Conservation (phyloP, 2,113 vertebrate genomes). For the Pangasianodon gigas region DNA sequence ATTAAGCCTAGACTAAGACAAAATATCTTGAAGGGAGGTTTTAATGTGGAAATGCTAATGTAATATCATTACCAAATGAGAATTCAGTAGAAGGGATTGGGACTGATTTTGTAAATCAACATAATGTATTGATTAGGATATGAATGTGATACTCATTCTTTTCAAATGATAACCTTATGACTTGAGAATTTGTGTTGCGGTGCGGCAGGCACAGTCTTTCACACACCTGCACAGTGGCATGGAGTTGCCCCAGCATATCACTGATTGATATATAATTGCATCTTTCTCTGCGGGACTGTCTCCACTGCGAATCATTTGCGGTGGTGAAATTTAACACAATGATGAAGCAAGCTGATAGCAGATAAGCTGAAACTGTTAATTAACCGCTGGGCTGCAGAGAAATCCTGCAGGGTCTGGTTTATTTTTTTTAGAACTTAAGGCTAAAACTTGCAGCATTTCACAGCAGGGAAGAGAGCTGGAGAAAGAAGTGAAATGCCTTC, state of each 20-base stretch:
- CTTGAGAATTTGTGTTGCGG: background rate
- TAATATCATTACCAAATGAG: background rate
- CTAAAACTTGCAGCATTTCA: background rate
- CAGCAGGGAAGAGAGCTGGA: background rate
- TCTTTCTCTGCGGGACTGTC: background rate
- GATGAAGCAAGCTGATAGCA: slow-evolving; percentile 17
- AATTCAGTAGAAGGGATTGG: background rate
- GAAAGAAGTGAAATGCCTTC: background rate
- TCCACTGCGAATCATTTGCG: background rate
- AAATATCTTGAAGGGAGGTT: background rate
- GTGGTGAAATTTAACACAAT: background rate
- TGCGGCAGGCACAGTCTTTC: background rate
- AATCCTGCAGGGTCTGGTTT: background rate
- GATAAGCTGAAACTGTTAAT: slow-evolving; percentile 33
- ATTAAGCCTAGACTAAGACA: background rate
- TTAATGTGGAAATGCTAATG: background rate
- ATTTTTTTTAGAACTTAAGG: background rate
- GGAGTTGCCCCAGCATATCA: background rate
- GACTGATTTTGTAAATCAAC: background rate
- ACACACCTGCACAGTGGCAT: background rate
- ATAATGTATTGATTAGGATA: background rate
- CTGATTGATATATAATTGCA: background rate
- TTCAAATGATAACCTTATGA: background rate
- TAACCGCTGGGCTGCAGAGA: background rate
- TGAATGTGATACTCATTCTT: background rate